Evolutionary conservation across 2,113 vertebrate genomes (phyloP).

Genomic region (Festucalex cinctus): DNA sequence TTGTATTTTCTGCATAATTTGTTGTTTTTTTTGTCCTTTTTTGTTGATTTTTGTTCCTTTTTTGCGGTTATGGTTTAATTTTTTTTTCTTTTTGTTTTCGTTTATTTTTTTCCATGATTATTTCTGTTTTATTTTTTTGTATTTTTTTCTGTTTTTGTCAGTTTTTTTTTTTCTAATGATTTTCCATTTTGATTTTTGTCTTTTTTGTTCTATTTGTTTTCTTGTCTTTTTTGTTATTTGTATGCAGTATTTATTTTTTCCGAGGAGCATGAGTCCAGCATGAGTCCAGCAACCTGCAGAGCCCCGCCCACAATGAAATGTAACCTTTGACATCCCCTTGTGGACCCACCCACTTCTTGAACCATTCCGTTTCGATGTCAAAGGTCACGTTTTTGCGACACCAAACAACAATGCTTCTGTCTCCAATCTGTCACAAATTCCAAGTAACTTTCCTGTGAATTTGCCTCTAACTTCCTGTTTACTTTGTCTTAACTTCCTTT

Average conservation of each 20-base stretch:
- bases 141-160: too few relatives aligned
- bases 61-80: too few relatives aligned
- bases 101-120: too few relatives aligned
- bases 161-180: too few relatives aligned
- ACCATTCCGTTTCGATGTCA: conserved; percentile 22
- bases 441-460: background rate
- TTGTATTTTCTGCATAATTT: background rate
- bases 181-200: background rate
- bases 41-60: too few relatives aligned
- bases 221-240: background rate
- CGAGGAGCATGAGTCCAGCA: background rate
- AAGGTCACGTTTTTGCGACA: conserved; percentile 31
- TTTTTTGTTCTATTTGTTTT: background rate
- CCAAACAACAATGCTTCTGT: conserved; percentile 25
- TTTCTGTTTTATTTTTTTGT: too few relatives aligned
- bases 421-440: conserved; percentile 23
- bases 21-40: background rate
- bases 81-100: too few relatives aligned
- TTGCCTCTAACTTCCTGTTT: background rate
- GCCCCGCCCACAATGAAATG: conserved; percentile 6
- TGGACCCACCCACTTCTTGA: background rate
- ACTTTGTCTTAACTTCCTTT: background rate
- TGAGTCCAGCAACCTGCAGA: background rate
- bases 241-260: background rate
- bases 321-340: conserved; percentile 42